Evolutionary conservation across 2,797 vertebrate species (phyloP), one percentile per base, ranked within the genome.

Genomic region (Amphiprion clarkii): DNA sequence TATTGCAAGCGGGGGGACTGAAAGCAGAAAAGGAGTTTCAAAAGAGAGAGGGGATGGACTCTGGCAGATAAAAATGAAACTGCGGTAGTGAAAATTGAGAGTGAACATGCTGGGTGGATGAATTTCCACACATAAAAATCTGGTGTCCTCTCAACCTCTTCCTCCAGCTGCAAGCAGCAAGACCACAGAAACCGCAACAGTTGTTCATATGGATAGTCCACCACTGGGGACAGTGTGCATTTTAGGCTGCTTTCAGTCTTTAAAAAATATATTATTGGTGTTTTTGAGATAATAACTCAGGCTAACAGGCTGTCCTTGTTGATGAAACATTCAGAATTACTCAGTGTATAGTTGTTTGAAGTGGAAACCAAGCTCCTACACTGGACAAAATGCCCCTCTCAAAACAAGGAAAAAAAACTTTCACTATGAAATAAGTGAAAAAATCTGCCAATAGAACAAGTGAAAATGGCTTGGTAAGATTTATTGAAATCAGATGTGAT

Each of bases 41-140:
- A 85, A 88, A 76, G 84, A 55, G 71, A 74, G 78, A 70, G 56
- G 36, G 82, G 80, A 82, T 82, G 76, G 79, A 89, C 81, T 71
- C 40, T 42, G 65, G 59, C 66, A 85, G 86, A 89, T 89, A 84
- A 86, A 91, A 87, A 89, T 74, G 81, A 86, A 88, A 85, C 79
- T 58, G 54, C 6, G 39, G 27, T 1, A 52, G 74, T 74, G 63
- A 65, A 85, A 89, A 88, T 84, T 51, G 85, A 79, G 82, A 82
- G 71, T 42, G 64, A 89, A 71, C 83, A 68, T 80, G 73, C 71
- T 80, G 80, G 76, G 63, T 2, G 2, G 80, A 86, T 82, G 79
- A 78, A 86, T 90, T 89, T 87, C 77, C 70, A 76, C 81, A 77
- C 84, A 72, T 39, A 29, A 55, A 72, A 84, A 67, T 66, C 19